A percentile compares a stretch with the other conserved stretches of the same genome.
Conservation (phyloP, 2,113 vertebrate species). For the Barnardius zonarius region DNA sequence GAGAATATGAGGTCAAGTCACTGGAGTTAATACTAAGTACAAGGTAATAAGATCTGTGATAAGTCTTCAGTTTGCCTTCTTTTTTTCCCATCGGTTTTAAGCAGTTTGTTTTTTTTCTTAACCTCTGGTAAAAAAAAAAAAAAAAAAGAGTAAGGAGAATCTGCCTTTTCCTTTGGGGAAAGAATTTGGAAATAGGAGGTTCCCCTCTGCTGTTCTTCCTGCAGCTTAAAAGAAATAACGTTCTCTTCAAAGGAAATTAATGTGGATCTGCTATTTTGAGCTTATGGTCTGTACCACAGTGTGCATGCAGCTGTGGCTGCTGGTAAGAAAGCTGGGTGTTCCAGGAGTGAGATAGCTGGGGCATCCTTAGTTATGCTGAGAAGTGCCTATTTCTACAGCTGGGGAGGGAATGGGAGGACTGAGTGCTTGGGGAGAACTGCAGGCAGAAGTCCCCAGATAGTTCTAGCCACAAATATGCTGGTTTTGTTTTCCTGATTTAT, state of each 20-base stretch:
- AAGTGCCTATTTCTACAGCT: neutral
- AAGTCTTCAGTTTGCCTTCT: neutral
- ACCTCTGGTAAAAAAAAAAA: neutral
- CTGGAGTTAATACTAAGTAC: neutral
- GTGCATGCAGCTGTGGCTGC: neutral
- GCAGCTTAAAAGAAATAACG: neutral
- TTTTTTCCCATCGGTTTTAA: neutral
- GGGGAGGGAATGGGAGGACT: accelerated
- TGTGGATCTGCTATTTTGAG: neutral
- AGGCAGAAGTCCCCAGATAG: neutral
- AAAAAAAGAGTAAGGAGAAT: neutral
- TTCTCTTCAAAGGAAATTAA: neutral
- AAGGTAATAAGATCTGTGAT: neutral
- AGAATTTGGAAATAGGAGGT: neutral
- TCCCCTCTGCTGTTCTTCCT: neutral
- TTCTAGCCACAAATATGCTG: neutral
- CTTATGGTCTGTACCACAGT: neutral
- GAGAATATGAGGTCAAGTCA: neutral
- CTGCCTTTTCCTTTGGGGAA: neutral
- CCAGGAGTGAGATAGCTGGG: neutral
- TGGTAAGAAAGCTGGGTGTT: neutral
- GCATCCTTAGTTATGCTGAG: neutral
- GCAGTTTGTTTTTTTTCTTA: neutral
- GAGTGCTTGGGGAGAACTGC: neutral
- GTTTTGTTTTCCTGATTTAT: neutral